Evolutionary conservation across 2,888 invertebrate species (phyloP).

Genomic region (Pseudococcus longispinus): DNA sequence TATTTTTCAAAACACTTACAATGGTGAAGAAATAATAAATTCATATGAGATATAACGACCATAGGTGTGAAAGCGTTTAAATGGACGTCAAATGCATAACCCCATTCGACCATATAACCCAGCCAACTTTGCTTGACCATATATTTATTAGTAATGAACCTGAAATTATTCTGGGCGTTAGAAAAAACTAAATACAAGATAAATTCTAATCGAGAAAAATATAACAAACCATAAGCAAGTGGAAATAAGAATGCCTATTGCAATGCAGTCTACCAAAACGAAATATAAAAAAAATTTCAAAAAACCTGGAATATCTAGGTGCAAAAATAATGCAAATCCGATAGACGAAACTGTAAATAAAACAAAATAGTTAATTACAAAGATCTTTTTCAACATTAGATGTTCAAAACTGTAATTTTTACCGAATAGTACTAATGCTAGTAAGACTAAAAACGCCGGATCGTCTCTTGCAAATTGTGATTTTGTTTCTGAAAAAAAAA

Average conservation of each 20-base stretch:
- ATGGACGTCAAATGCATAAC: constrained; percentile 97
- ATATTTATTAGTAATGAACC: constrained; percentile 75
- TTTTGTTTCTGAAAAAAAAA: constrained; percentile 82
- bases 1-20: constrained; percentile 67
- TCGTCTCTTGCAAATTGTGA: constrained; percentile 99
- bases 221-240: constrained; percentile 83
- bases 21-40: constrained; percentile 88
- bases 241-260: constrained; percentile 83
- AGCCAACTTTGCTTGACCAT: constrained; percentile 71
- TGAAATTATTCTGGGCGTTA: constrained; percentile 58
- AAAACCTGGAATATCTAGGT: constrained; percentile 74
- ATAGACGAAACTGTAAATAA: constrained; percentile 82
- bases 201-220: background rate
- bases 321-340: constrained; percentile 82
- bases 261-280: constrained; percentile 92
- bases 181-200: background rate
- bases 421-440: constrained; percentile 84
- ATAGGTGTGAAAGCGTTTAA: constrained; percentile 99
- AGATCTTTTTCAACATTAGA: constrained; percentile 18
- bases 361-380: constrained; percentile 4
- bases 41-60: constrained; percentile 88
- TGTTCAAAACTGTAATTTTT: constrained; percentile 63
- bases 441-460: constrained; percentile 94
- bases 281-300: constrained; percentile 87
- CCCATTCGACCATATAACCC: constrained; percentile 93